Evolutionary conservation across 1,140 invertebrate genomes (phyloP).

Genomic region (Reticulitermes speratus): DNA sequence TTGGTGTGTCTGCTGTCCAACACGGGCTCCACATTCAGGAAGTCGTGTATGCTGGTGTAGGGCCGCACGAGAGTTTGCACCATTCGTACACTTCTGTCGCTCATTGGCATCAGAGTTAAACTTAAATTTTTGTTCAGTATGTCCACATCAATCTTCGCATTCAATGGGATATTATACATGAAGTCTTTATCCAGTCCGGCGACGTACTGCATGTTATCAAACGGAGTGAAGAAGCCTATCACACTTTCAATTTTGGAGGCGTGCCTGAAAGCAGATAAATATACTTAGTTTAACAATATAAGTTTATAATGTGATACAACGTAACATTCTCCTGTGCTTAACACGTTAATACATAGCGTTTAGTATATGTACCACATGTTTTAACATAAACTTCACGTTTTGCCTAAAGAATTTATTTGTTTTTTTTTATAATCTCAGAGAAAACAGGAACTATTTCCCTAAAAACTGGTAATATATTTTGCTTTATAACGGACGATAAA

Average conservation of each 20-base stretch:
- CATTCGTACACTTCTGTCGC: not conserved
- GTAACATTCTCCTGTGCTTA: no score
- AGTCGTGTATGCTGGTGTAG: not conserved
- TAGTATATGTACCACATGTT: no score
- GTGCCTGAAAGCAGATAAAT: not conserved
- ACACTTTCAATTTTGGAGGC: not conserved
- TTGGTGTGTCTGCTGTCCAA: not conserved
- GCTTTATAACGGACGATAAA: no score
- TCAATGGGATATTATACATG: not conserved
- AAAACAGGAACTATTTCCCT: no score
- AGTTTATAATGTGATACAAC: no score
- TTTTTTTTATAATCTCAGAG: no score
- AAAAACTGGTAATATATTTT: no score
- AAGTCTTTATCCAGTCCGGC: not conserved
- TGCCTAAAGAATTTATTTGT: no score
- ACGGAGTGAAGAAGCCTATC: not conserved
- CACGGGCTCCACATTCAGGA: not conserved
- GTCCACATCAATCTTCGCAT: not conserved
- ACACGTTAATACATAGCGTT: no score
- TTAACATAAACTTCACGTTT: no score
- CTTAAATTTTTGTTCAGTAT: not conserved
- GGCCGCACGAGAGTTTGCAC: not conserved
- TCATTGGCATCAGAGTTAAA: not conserved
- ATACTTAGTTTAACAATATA: not conserved
- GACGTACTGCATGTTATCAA: slow-evolving; percentile 6